Percentiles rank a stretch among this genome's conserved stretches.
phyloP scores from a whole-genome alignment of 2,888 invertebrate genomes.

The Caenorhabditis doughertyi region DNA sequence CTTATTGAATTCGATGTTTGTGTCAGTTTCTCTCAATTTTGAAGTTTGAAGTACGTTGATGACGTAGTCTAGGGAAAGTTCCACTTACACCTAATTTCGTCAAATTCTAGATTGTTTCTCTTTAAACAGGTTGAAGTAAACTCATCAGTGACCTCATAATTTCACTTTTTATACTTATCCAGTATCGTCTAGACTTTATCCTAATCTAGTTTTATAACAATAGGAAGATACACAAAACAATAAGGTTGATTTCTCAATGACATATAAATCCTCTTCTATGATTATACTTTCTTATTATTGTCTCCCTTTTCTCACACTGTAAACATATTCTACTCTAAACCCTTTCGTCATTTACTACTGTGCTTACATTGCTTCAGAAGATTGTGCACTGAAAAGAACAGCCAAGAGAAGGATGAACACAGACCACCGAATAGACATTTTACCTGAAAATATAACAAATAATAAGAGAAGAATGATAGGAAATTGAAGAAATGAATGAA shows the following conservation, averaged over 20 bases:
- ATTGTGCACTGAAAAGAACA: slow-evolving; percentile 41
- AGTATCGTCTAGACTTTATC: slow-evolving; percentile 4
- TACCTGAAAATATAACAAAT: slow-evolving; percentile 29
- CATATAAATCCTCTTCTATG: neutral
- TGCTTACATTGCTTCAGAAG: slow-evolving; percentile 55
- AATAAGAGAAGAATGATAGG: neutral
- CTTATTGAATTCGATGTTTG: no score
- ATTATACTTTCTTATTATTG: neutral
- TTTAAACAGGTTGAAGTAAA: no score
- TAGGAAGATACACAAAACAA: slow-evolving; percentile 11
- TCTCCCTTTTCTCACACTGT: neutral
- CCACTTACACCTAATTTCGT: neutral
- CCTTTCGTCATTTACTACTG: slow-evolving; percentile 25
- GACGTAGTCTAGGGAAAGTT: no score
- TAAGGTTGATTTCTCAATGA: no score
- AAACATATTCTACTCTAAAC: slow-evolving; percentile 16
- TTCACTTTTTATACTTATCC: neutral
- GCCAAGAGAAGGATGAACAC: slow-evolving; percentile 39
- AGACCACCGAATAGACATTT: slow-evolving; percentile 47
- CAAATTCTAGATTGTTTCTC: no score
- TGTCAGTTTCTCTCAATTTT: no score
- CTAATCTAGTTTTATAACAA: slow-evolving; percentile 10
- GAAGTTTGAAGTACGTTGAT: no score
- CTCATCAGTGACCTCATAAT: slow-evolving; percentile 4
- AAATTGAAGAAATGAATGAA: slow-evolving; percentile 5